Evolutionary conservation across 2,113 vertebrate genomes (phyloP).

Genomic region (Sphaerodactylus townsendi): DNA sequence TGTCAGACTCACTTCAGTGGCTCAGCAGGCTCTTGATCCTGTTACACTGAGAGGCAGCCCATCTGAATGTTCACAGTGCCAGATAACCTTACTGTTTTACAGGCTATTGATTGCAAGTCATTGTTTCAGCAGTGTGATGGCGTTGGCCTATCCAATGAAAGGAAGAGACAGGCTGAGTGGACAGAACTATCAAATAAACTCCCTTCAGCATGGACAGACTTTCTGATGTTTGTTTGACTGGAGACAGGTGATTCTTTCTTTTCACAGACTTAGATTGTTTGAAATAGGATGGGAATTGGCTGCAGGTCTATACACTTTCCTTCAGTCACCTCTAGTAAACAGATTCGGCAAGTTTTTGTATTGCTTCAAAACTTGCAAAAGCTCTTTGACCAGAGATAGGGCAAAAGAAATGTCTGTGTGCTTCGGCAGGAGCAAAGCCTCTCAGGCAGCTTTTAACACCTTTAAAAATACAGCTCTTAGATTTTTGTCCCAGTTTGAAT

Average conservation of each 20-base stretch:
- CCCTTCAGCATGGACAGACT: conserved; percentile 18
- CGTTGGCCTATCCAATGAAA: conserved; percentile 51
- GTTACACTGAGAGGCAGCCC: conserved; percentile 54
- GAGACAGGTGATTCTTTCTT: background rate
- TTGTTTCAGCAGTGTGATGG: conserved; percentile 55
- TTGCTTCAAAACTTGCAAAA: background rate
- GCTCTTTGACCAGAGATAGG: background rate
- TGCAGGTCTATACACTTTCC: background rate
- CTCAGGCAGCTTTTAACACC: background rate
- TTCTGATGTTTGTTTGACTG: background rate
- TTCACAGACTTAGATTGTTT: background rate
- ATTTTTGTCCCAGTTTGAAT: conserved; percentile 42
- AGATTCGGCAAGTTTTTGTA: background rate
- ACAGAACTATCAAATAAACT: background rate
- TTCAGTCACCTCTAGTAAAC: background rate
- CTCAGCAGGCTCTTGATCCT: conserved; percentile 50
- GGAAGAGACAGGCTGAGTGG: conserved; percentile 39
- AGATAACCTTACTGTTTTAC: conserved; percentile 64
- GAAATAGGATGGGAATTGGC: background rate
- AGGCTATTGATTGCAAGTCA: conserved; percentile 64
- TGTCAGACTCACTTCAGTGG: conserved; percentile 66
- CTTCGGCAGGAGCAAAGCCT: background rate
- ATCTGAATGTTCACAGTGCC: conserved; percentile 59
- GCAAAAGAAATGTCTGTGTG: background rate
- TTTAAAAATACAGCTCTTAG: background rate